phyloP scores from a whole-genome alignment of 2,888 invertebrate genomes.

The Cacoxenus indagator region DNA sequence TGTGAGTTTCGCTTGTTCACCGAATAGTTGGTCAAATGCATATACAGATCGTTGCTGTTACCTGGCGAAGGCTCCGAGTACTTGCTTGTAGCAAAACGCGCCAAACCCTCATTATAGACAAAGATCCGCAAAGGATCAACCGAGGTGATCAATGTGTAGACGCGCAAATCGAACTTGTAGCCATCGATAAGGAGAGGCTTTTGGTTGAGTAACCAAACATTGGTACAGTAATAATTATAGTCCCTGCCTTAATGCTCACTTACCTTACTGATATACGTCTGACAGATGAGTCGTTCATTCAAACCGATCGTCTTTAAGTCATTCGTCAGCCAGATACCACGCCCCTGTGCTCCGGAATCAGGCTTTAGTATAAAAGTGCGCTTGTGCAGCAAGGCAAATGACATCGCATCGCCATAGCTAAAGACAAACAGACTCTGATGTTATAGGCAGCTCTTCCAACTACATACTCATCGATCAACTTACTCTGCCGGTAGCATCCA shows the following conservation, averaged over 20 bases:
- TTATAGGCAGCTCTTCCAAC: neutral
- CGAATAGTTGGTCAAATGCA: constrained; percentile 96
- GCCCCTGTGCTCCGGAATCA: constrained; percentile 90
- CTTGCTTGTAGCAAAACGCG: constrained; percentile 87
- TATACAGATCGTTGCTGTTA: constrained; percentile 89
- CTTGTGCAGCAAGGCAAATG: constrained; percentile 72
- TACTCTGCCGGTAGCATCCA: constrained; percentile 95
- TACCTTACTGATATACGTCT: constrained; percentile 80
- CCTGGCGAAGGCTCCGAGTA: constrained; percentile 86
- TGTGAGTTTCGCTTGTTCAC: constrained; percentile 91
- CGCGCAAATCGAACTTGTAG: constrained; percentile 91
- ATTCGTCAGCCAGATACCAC: constrained; percentile 88
- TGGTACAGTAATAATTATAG: neutral
- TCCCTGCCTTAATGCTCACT: constrained; percentile 24
- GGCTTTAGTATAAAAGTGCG: constrained; percentile 90
- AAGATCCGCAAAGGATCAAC: constrained; percentile 92
- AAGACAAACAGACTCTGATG: neutral
- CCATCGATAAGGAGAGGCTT: constrained; percentile 90
- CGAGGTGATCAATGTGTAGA: constrained; percentile 90
- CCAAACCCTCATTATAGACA: constrained; percentile 92
- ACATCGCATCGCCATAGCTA: constrained; percentile 80
- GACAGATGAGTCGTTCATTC: constrained; percentile 88
- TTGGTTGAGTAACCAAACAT: neutral
- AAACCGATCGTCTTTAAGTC: constrained; percentile 82
- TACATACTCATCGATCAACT: constrained; percentile 62